A percentile compares a stretch with the other conserved stretches of the same genome.
Evolutionary conservation across 2,888 invertebrate genomes (phyloP).

Genomic region (Epirrhoe tristata): DNA sequence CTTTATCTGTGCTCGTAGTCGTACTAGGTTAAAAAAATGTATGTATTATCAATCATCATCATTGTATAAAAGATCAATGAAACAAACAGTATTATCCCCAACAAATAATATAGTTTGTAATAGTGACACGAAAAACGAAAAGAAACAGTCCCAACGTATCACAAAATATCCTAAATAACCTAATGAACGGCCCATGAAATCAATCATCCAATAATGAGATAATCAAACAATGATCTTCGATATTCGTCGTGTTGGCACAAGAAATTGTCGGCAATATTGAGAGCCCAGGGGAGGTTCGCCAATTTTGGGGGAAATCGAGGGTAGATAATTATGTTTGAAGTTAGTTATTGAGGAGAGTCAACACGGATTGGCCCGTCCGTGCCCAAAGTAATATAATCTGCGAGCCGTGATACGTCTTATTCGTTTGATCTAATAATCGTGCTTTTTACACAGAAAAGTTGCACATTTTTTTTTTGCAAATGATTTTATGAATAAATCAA

Average conservation of each 20-base stretch:
- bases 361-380: slow-evolving; percentile 68
- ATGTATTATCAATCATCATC: neutral
- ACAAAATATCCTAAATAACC: slow-evolving; percentile 49
- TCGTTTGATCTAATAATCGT: slow-evolving; percentile 1
- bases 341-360: slow-evolving; percentile 83
- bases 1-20: too few relatives aligned
- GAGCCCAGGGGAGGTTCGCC: slow-evolving; percentile 75
- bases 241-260: slow-evolving; percentile 80
- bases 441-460: neutral
- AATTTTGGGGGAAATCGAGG: slow-evolving; percentile 82
- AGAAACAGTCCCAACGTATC: slow-evolving; percentile 24
- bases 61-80: neutral
- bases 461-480: neutral
- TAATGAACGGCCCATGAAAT: slow-evolving; percentile 73
- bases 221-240: slow-evolving; percentile 82
- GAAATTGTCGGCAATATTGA: slow-evolving; percentile 80
- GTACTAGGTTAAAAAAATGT: too few relatives aligned
- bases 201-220: slow-evolving; percentile 81
- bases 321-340: slow-evolving; percentile 85
- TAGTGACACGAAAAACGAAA: slow-evolving; percentile 3
- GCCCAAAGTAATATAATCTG: slow-evolving; percentile 22
- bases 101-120: slow-evolving; percentile 24
- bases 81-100: slow-evolving; percentile 10
- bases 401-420: slow-evolving; percentile 14
- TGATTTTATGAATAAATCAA: neutral